phyloP scores from a whole-genome alignment of 1,140 invertebrate genomes.

The Formica selysi region DNA sequence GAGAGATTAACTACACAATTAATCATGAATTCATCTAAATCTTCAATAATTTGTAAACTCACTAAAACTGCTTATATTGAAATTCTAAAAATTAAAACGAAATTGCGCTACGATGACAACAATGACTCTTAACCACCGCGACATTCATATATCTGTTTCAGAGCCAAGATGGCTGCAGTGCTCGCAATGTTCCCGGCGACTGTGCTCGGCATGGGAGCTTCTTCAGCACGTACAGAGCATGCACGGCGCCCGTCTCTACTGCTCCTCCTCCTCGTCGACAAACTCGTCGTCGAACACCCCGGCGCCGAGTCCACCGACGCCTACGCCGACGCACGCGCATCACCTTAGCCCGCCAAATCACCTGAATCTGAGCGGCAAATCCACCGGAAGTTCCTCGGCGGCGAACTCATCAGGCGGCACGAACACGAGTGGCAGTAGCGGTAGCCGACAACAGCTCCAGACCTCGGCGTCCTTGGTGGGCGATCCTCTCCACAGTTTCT shows the following conservation, averaged over 20 bases:
- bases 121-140: conserved; percentile 1
- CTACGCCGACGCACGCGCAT: conserved; percentile 83
- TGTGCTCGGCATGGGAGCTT: conserved; percentile 96
- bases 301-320: conserved; percentile 84
- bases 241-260: conserved; percentile 97
- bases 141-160: conserved; percentile 89
- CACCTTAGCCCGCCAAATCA: conserved; percentile 85
- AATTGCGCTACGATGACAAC: not conserved
- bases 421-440: conserved; percentile 81
- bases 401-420: conserved; percentile 82
- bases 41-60: not conserved
- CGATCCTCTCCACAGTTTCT: conserved; percentile 86
- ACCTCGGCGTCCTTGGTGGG: conserved; percentile 86
- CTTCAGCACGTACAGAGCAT: conserved; percentile 97
- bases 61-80: not conserved
- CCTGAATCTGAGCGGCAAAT: conserved; percentile 84
- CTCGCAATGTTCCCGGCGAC: conserved; percentile 96
- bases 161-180: conserved; percentile 98
- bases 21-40: not conserved
- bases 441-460: conserved; percentile 83
- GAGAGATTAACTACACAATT: not conserved
- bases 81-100: too few relatives aligned
- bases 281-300: conserved; percentile 85
- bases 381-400: conserved; percentile 83
- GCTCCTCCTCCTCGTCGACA: conserved; percentile 87